These are phyloP conservation scores for Amazona guildingii DNA, from an alignment of 2,113 vertebrate species.

Conservation along the genomic window DNA sequence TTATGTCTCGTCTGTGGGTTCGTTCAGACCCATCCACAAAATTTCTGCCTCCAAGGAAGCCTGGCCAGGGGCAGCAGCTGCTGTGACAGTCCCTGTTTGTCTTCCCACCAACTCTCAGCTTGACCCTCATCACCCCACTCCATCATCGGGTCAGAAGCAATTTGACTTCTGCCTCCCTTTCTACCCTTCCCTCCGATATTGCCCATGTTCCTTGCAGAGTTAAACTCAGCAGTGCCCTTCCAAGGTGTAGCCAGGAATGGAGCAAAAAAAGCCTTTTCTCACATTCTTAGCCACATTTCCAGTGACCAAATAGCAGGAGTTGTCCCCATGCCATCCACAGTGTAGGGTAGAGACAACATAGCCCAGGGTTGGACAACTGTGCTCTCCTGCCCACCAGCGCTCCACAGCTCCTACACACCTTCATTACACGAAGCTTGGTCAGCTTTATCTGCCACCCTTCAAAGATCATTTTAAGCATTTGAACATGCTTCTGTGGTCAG, in stretches of 20 bases:
- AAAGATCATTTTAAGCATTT: background rate
- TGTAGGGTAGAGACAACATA: rapidly evolving
- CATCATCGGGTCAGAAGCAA: background rate
- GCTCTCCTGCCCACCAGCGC: background rate
- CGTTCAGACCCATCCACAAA: background rate
- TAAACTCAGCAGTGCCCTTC: background rate
- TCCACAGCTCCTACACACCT: background rate
- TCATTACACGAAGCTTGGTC: background rate
- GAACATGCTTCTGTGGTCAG: background rate
- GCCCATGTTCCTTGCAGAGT: background rate
- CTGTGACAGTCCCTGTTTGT: background rate
- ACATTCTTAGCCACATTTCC: background rate
- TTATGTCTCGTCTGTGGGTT: background rate
- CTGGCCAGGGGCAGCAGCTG: background rate
- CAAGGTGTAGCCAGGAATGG: background rate
- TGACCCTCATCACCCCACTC: background rate
- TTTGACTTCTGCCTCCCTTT: background rate
- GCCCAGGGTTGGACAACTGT: background rate
- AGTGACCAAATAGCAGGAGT: background rate
- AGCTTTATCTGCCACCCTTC: background rate
- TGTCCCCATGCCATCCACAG: background rate
- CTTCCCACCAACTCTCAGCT: background rate
- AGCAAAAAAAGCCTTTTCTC: background rate
- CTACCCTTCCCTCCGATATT: background rate
- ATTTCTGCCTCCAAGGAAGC: background rate